Base-by-base conservation (phyloP, 1,140 invertebrate genomes). In the Pachyrhynchus sulphureomaculatus region DNA sequence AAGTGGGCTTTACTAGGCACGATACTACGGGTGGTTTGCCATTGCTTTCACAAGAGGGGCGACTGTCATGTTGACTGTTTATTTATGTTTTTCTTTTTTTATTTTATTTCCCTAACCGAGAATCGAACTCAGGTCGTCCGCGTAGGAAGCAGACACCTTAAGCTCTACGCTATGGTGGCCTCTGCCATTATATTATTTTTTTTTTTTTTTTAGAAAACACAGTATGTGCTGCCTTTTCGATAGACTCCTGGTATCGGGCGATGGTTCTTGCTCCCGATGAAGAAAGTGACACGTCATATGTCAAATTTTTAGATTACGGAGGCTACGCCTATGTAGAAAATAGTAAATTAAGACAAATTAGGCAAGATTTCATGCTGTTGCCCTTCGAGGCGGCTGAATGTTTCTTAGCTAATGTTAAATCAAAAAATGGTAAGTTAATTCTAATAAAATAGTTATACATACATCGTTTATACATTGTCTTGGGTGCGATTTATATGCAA, bases 381-480 rank as follows among this genome's bases (percentile, higher is more conserved):
- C 96, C 96, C 15, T 98, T 98, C 81, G 96, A 98, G 85, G 93
- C 95, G 39, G 89, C 91, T 32, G 96, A 98, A 82, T 93, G 95
- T 72, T 88, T 88, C 73, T 79, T 99, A 70, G 92, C 93, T 8
- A 90, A 95, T 79, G 83, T 99, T 55, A 84, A 86, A 76, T 92
- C 95, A 39, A 80, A 86, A 42, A 84, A 87, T 79, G 86, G 91
- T 88, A 77, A 81, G 79, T 77, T 73, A 63, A 64, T 59, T 41
- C 8, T 23, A 29, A 48, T 21, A 62, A 58, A 63, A n/a, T 21
- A 36, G 36, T 6, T 45, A 39, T 15, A 26, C 23, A 32, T 32
- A 32, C 5, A 12, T 6, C 29, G 5, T 12, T 52, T 41, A 34
- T 34, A 15, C 23, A 42, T 33, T 45, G 47, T 20, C 3, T 13